These are phyloP conservation scores for Anastrepha obliqua DNA, from an alignment of 1,140 invertebrate species.

Conservation along the genomic window DNA sequence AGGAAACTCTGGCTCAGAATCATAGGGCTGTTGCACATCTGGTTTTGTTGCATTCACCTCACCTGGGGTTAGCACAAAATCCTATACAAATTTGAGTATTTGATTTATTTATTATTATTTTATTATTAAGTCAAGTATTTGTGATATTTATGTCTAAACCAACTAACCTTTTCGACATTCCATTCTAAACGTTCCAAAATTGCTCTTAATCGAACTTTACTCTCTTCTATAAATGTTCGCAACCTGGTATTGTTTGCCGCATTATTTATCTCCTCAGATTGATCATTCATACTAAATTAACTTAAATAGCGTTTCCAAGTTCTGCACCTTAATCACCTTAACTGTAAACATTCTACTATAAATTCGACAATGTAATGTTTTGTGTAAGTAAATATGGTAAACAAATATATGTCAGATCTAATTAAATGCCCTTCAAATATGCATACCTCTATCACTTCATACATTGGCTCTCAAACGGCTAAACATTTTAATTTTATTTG, in stretches of 20 bases:
- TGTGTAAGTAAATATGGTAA: too few species aligned
- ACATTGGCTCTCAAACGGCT: background rate
- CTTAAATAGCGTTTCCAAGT: too few species aligned
- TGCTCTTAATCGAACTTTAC: conserved; percentile 17
- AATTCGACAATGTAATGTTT: too few species aligned
- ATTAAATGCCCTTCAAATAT: background rate
- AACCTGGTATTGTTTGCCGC: background rate
- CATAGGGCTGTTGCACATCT: background rate
- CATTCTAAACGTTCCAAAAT: conserved; percentile 51
- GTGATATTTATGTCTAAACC: background rate
- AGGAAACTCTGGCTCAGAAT: conserved; percentile 1
- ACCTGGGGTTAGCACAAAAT: background rate
- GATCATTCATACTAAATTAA: background rate
- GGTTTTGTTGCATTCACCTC: background rate
- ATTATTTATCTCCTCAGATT: background rate
- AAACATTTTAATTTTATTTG: background rate
- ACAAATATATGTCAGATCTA: too few species aligned
- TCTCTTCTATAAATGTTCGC: background rate
- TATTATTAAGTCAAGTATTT: background rate
- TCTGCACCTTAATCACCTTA: too few species aligned
- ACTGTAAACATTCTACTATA: too few species aligned
- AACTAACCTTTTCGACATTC: conserved; percentile 29
- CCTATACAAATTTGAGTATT: background rate
- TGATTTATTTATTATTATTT: background rate
- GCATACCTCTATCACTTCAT: background rate